Evolutionary conservation across 2,797 vertebrate species (phyloP), one percentile per base, ranked within the genome.

Genomic region (Sebastes vulpes): DNA sequence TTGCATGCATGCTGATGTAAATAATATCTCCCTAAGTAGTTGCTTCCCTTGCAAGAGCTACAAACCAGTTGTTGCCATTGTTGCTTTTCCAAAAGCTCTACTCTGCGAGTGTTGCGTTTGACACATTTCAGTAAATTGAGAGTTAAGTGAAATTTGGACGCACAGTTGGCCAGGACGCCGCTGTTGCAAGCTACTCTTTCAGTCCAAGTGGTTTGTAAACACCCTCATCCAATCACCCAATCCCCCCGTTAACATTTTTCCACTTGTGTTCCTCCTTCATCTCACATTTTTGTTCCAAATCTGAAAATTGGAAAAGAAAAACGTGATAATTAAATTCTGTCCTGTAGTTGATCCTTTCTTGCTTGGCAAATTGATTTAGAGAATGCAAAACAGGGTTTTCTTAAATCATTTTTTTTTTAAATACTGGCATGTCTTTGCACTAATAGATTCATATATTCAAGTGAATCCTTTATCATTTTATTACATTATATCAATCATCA

Each of bases 171-270:
- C 9, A 20, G 48, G 46, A 56, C 23, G 2, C 56, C 12, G 32
- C 38, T 53, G 50, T 16, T 16, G 46, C 50, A 6, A 57, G n/a
- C 35, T 61, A 16, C 16, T 21, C 23, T 48, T 75, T 80, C 23
- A 56, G 29, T 46, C 14, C 26, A 65, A 32, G 48, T 57, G 14
- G 75, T 72, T 58, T 69, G 42, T 26, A 9, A 84, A 57, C 77
- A 38, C 20, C 20, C 10, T 48, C 14, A 31, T 52, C 16, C 42
- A 48, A n/a, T 46, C 18, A 65, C 10, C 16, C 2, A 35, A 9
- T 65, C 28, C 9, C 12, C 20, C 50, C 1, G 9, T 35, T 21
- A 31, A 52, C 26, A 59, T 25, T 7, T 25, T 61, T 53, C 11
- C 42, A 9, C 25, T 60, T 66, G 4, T 21, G 42, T 63, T 20